These are phyloP conservation scores for Ernsta delagoae DNA, from an alignment of 2,888 invertebrate species.

Conservation along the genomic window DNA sequence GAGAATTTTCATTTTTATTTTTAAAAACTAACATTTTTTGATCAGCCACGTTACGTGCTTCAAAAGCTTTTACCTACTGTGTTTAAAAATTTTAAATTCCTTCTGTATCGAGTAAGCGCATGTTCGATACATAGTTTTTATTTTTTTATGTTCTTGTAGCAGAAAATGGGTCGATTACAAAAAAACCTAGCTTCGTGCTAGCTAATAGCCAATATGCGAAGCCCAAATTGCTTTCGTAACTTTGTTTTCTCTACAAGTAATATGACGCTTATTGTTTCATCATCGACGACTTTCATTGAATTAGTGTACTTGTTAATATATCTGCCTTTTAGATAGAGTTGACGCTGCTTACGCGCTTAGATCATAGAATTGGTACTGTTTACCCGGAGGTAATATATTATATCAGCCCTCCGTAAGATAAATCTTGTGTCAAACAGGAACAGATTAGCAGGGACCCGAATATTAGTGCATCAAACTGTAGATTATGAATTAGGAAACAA, in stretches of 20 bases:
- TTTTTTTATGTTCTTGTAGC: conserved; percentile 22
- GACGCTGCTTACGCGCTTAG: no score
- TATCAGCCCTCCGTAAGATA: no score
- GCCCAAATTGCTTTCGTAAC: conserved; percentile 83
- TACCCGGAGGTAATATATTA: no score
- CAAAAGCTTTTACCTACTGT: conserved; percentile 27
- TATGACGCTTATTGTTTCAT: conserved; percentile 69
- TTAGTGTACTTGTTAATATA: no score
- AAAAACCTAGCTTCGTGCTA: conserved; percentile 10
- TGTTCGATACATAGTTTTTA: conserved; percentile 16
- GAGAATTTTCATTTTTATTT: conserved; percentile 44
- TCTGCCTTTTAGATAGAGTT: no score
- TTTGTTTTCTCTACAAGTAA: conserved; percentile 77
- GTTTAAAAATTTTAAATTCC: conserved; percentile 31
- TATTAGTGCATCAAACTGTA: no score
- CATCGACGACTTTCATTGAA: conserved; percentile 53
- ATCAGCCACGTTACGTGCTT: conserved; percentile 21
- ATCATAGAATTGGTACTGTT: no score
- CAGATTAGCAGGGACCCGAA: no score
- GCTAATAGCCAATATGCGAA: conserved; percentile 82
- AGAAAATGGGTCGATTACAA: conserved; percentile 26
- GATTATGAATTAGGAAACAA: no score
- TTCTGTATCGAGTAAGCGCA: conserved; percentile 7
- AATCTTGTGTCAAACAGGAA: no score
- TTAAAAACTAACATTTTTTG: conserved; percentile 17